Evolutionary conservation across 2,888 invertebrate genomes (phyloP), one percentile per base, ranked within the genome.

Genomic region (Muschampia plurimacula): DNA sequence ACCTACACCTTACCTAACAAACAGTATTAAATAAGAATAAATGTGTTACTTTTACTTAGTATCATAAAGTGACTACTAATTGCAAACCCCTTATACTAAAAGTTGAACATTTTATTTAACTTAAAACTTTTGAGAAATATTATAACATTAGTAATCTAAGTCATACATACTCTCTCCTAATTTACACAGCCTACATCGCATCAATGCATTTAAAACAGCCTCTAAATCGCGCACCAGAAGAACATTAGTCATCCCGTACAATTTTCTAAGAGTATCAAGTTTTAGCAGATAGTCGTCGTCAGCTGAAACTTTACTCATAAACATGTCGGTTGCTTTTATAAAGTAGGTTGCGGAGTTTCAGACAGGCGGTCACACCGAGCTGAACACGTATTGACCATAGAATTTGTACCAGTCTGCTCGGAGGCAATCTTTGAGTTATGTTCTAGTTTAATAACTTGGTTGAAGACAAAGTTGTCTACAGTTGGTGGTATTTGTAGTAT

Each of bases 231-330:
- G 36, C 49, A 66, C 65, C 28, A 72, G 67, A 62, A 62, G 39
- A 52, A 52, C 72, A 72, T 72, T 62, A 72, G 74, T 77, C 73
- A 78, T 72, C 73, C 75, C 71, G 76, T 76, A 75, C 75, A 76
- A 69, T 72, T 74, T 80, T 77, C 70, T 77, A 75, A 75, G 77
- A 73, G 78, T 80, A 81, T 83, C 83, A 83, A 83, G 81, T 81
- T 81, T 74, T 75, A 84, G 83, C 81, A 86, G 84, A 86, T 85
- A 83, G 84, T 82, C 82, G 82, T 81, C 82, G 80, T 81, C 82
- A 82, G 81, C 82, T 79, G 78, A 80, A 83, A 89, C 84, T 89
- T 89, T 83, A 72, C 84, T 87, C 88, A 87, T 89, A 89, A 89
- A 89, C 86, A 87, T 86, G 84, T 84, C 86, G 78, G 77, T 79